Evolutionary conservation across 2,888 invertebrate species (phyloP).

Genomic region (Rhogogaster chlorosoma): DNA sequence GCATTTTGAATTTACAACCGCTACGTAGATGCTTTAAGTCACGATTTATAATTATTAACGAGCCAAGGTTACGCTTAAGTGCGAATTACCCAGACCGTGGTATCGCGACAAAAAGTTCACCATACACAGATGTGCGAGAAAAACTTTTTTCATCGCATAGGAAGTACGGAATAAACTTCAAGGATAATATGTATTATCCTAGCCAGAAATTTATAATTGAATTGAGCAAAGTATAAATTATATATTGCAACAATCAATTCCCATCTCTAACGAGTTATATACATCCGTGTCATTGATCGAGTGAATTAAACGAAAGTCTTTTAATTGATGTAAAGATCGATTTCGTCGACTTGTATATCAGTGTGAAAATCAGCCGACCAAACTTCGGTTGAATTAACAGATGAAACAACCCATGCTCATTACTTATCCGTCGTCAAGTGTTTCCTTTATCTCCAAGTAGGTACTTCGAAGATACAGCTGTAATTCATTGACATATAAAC

Average conservation of each 20-base stretch:
- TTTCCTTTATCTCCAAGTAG: background rate
- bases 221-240: background rate
- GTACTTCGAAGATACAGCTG: background rate
- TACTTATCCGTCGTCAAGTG: background rate
- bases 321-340: background rate
- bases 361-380: background rate
- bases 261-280: background rate
- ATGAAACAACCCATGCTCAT: background rate
- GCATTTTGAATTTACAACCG: background rate
- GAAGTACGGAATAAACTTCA: background rate
- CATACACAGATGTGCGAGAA: background rate
- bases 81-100: background rate
- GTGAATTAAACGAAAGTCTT: background rate
- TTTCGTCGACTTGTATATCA: background rate
- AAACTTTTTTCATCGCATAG: background rate
- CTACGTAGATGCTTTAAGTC: background rate
- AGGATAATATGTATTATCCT: background rate
- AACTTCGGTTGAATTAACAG: background rate
- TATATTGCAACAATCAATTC: background rate
- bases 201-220: background rate
- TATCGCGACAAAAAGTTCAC: background rate
- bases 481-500: background rate
- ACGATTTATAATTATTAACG: constrained; percentile 8
- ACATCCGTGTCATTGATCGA: background rate
- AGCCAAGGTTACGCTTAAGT: background rate